phyloP scores from a whole-genome alignment of 2,113 vertebrate species.

The Otolemur garnettii region DNA sequence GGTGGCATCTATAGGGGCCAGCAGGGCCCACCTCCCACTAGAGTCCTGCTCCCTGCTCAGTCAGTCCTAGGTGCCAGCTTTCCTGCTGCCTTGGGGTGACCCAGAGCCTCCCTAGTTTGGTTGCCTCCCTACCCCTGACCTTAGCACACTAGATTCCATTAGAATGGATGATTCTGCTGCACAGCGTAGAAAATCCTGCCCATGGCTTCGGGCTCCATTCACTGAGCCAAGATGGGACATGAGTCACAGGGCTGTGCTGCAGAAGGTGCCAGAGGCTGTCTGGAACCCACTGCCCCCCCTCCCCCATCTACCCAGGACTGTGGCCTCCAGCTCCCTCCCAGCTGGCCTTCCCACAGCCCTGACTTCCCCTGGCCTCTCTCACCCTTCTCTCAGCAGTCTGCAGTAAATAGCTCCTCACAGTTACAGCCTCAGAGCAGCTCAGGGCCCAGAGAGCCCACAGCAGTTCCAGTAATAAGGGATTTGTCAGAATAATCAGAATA shows the following conservation, averaged over 20 bases:
- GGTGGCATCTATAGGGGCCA: not conserved
- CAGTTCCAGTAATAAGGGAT: no score
- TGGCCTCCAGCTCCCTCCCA: not conserved
- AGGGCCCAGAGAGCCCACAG: not conserved
- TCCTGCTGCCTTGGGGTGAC: not conserved
- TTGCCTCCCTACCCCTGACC: not conserved
- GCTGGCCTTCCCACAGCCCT: not conserved
- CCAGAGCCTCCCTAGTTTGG: not conserved
- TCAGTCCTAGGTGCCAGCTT: not conserved
- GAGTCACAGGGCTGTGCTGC: not conserved
- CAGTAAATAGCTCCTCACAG: rapidly evolving
- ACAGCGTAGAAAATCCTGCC: not conserved
- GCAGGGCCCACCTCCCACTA: not conserved
- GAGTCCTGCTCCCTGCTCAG: not conserved
- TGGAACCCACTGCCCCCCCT: not conserved
- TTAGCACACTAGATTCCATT: not conserved
- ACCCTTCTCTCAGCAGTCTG: not conserved
- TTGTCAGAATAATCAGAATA: not conserved
- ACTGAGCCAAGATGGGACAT: not conserved
- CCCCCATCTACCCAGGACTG: rapidly evolving
- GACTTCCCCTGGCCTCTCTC: not conserved
- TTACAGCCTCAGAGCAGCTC: not conserved
- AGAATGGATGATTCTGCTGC: not conserved
- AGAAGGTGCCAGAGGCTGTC: not conserved
- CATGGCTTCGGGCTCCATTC: not conserved